Conservation (phyloP, 2,888 invertebrate species). For the Exephanes ischioxanthus region DNA sequence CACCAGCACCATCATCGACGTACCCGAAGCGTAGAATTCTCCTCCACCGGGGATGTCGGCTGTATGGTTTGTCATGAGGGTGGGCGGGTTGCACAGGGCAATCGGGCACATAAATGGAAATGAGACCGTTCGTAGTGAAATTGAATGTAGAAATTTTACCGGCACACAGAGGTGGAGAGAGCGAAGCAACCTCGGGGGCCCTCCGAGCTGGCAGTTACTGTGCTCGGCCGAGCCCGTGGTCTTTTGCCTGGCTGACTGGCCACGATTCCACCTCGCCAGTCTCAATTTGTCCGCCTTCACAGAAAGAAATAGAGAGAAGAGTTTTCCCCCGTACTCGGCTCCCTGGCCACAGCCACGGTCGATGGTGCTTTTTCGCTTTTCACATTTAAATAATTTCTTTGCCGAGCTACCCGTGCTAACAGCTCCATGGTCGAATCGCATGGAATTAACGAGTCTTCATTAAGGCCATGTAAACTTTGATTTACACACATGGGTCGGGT, state of each 20-base stretch:
- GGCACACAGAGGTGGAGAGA: constrained; percentile 37
- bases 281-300: constrained; percentile 63
- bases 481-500: not conserved
- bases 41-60: not conserved
- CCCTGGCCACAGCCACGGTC: not conserved
- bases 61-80: constrained; percentile 11
- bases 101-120: constrained; percentile 66
- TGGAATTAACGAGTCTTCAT: not conserved
- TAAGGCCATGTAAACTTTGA: not conserved
- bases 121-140: constrained; percentile 68
- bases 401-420: not conserved
- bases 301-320: constrained; percentile 53
- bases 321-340: constrained; percentile 22
- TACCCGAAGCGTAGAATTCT: constrained; percentile 34
- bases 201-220: constrained; percentile 51
- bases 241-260: constrained; percentile 67
- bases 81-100: constrained; percentile 40
- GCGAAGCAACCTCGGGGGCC: constrained; percentile 40
- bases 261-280: constrained; percentile 61
- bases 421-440: not conserved
- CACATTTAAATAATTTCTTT: constrained; percentile 31
- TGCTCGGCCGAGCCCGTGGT: constrained; percentile 62
- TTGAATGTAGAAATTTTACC: constrained; percentile 68
- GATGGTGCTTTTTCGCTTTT: constrained; percentile 9
- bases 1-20: constrained; percentile 46